phyloP scores from a whole-genome alignment of 2,113 vertebrate genomes.

The Noctilio leporinus region DNA sequence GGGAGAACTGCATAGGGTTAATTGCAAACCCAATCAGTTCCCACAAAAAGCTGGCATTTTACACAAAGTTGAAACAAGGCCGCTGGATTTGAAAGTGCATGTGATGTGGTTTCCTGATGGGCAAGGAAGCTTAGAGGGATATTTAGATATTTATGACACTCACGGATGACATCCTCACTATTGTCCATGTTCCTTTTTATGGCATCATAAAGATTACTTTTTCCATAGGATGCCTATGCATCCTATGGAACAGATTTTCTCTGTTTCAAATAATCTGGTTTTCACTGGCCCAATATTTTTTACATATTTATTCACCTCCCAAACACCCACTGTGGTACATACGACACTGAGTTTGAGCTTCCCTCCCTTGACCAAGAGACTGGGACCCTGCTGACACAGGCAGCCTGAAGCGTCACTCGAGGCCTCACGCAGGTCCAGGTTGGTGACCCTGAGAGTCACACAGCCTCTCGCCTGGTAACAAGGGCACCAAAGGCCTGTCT shows the following conservation, averaged over 20 bases:
- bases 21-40: slow-evolving; percentile 26
- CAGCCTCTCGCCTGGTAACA: background rate
- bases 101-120: slow-evolving; percentile 13
- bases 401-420: background rate
- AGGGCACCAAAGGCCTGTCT: background rate
- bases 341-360: background rate
- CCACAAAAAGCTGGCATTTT: slow-evolving; percentile 9
- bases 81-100: background rate
- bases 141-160: slow-evolving; percentile 15
- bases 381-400: background rate
- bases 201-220: slow-evolving; percentile 42
- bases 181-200: slow-evolving; percentile 26
- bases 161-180: background rate
- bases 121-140: slow-evolving; percentile 3
- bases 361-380: background rate
- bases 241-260: background rate
- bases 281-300: background rate
- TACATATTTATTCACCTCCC: background rate
- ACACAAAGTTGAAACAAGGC: background rate
- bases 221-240: background rate
- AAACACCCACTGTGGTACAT: background rate
- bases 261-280: background rate
- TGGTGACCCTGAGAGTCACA: background rate
- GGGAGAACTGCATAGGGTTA: slow-evolving; percentile 10
- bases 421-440: background rate